Evolutionary conservation across 1,140 invertebrate genomes (phyloP).

Genomic region (Penaeus vannamei): DNA sequence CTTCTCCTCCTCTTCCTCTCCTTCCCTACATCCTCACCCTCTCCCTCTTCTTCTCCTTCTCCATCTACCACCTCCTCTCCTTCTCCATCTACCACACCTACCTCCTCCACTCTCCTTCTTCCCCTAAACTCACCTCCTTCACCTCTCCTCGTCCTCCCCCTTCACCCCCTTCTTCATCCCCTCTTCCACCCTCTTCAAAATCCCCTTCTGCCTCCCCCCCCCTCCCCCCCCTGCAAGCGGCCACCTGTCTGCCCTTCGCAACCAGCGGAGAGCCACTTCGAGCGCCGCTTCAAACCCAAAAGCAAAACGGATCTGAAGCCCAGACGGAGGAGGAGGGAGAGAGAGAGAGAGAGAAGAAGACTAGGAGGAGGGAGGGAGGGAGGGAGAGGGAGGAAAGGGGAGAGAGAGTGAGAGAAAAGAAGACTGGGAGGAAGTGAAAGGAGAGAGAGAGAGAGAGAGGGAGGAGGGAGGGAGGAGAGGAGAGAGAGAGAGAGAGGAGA

Average conservation of each 20-base stretch:
- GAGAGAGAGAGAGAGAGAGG: not conserved
- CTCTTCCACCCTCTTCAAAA: not conserved
- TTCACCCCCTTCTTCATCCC: not conserved
- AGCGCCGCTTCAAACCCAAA: no score
- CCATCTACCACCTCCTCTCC: not conserved
- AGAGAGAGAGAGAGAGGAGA: not conserved
- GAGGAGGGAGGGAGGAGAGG: not conserved
- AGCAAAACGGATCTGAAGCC: not conserved
- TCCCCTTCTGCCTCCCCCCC: not conserved
- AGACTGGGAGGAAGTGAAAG: no score
- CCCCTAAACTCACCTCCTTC: not conserved
- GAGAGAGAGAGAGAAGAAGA: not conserved
- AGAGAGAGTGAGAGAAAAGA: not conserved
- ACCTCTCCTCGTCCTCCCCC: not conserved
- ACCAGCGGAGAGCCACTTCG: no score
- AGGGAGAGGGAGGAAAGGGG: not conserved
- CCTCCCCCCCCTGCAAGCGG: not conserved
- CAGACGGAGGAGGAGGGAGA: not conserved
- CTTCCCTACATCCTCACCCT: not conserved
- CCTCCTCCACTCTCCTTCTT: not conserved
- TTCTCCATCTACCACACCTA: not conserved
- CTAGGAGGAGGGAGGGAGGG: not conserved
- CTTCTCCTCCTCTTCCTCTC: no score
- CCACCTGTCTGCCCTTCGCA: not conserved
- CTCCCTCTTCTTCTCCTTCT: not conserved